These are phyloP conservation scores for Okapia johnstoni DNA, from an alignment of 2,113 vertebrate genomes.

Conservation along the genomic window DNA sequence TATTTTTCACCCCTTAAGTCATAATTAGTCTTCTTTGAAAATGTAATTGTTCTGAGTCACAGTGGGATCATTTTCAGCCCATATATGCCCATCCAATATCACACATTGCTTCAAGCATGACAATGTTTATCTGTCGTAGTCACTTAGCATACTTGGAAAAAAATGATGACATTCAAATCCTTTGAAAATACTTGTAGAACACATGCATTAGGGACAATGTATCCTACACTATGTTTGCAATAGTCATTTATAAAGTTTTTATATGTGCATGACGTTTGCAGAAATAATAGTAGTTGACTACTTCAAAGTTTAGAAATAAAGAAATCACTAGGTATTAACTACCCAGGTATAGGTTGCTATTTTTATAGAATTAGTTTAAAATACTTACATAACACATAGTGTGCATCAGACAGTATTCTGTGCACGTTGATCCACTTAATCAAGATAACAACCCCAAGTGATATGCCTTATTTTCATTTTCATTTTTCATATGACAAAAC, in stretches of 20 bases:
- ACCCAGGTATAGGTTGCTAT: neutral
- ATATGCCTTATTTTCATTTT: neutral
- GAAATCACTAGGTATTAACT: neutral
- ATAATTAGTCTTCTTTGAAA: slow-evolving; percentile 67
- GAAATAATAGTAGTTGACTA: neutral
- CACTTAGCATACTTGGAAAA: slow-evolving; percentile 6
- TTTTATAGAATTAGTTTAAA: neutral
- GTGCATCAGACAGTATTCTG: neutral
- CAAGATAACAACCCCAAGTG: neutral
- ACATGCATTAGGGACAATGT: neutral
- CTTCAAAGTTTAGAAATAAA: neutral
- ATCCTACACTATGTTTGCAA: neutral
- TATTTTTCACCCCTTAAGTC: slow-evolving; percentile 64
- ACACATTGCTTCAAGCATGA: slow-evolving; percentile 43
- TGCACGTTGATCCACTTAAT: neutral
- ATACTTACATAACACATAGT: neutral
- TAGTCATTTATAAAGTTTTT: neutral
- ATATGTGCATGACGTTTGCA: neutral
- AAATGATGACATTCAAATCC: neutral
- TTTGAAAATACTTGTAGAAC: slow-evolving; percentile 23
- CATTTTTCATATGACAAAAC: neutral
- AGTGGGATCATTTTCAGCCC: slow-evolving; percentile 36
- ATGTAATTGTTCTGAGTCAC: slow-evolving; percentile 50
- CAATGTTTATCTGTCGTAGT: slow-evolving; percentile 27
- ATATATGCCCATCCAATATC: neutral